A percentile compares a stretch with the other conserved stretches of the same genome.
These are phyloP conservation scores for Pachycephala philippinensis DNA, from an alignment of 2,113 vertebrate genomes.

Conservation along the genomic window DNA sequence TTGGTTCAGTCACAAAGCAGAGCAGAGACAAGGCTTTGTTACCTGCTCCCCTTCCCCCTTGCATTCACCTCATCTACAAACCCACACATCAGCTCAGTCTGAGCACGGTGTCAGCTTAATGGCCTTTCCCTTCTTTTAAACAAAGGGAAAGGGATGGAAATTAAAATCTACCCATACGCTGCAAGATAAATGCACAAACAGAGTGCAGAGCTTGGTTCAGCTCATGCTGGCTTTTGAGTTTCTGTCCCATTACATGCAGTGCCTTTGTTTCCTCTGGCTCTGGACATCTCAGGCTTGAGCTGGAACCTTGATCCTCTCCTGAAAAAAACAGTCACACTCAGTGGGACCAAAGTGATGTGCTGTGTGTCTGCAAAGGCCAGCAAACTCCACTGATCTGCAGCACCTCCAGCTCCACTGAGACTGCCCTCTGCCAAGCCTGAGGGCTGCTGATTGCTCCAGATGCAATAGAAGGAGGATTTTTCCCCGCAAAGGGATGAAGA, in stretches of 20 bases:
- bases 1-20: background rate
- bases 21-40: background rate
- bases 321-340: background rate
- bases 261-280: background rate
- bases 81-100: rapidly evolving
- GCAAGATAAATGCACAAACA: background rate
- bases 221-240: background rate
- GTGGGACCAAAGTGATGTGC: rapidly evolving
- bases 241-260: background rate
- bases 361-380: background rate
- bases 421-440: background rate
- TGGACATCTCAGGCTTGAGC: background rate
- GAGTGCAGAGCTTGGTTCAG: background rate
- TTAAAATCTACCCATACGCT: background rate
- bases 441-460: background rate
- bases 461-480: background rate
- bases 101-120: background rate
- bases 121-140: background rate
- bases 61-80: background rate
- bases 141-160: background rate
- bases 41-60: background rate
- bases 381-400: background rate
- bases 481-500: background rate
- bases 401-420: background rate
- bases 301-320: background rate